Conservation (phyloP, 2,113 vertebrate species). For the Erpornis zantholeuca region DNA sequence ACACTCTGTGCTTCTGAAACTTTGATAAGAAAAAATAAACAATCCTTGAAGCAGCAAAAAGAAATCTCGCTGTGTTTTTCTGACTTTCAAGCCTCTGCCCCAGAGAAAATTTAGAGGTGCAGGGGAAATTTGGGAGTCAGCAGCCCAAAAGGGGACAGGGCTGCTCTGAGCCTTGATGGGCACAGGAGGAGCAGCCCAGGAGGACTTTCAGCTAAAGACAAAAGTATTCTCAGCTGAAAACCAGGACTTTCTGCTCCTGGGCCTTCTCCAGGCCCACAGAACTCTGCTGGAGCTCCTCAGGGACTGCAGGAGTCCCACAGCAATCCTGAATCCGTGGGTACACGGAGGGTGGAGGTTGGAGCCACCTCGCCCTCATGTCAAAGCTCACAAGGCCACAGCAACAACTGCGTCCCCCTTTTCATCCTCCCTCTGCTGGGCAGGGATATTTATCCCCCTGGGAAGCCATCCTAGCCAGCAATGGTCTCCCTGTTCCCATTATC, state of each 20-base stretch:
- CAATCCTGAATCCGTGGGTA: neutral
- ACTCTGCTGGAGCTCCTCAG: neutral
- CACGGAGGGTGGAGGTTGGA: rapidly evolving
- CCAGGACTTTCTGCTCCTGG: neutral
- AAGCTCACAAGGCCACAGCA: rapidly evolving
- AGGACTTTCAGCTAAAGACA: neutral
- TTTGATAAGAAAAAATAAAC: no score
- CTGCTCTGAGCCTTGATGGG: neutral
- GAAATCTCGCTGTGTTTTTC: no score
- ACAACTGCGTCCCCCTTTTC: neutral
- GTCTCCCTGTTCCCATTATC: neutral
- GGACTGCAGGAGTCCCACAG: neutral
- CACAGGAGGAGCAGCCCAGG: neutral
- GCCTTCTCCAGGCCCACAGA: neutral
- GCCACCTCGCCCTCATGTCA: neutral
- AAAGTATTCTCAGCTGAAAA: neutral
- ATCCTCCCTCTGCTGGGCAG: neutral
- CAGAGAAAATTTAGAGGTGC: neutral
- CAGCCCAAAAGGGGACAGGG: no score
- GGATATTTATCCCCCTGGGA: neutral
- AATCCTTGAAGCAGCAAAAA: no score
- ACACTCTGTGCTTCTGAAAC: no score
- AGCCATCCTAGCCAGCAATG: neutral
- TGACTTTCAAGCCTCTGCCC: no score
- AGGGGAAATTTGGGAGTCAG: neutral